Percentiles rank a stretch among this genome's conserved stretches.
These are phyloP conservation scores for Premnoplex brunnescens DNA, from an alignment of 2,797 vertebrate species.

Conservation along the genomic window DNA sequence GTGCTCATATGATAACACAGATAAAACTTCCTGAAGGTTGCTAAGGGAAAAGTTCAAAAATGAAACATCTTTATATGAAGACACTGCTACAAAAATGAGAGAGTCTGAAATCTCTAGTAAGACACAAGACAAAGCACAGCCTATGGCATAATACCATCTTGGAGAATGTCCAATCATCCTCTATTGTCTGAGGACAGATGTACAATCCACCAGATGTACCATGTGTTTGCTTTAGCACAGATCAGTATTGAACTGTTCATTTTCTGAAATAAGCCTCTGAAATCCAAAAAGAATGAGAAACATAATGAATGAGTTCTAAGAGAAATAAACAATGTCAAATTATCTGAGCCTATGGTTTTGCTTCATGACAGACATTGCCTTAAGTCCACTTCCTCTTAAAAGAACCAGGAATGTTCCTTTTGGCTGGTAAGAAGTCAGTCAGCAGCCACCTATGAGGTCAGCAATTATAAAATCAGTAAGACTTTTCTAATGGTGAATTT, in stretches of 20 bases:
- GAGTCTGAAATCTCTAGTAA: conserved; percentile 22
- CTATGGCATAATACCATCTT: conserved; percentile 58
- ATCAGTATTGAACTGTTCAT: conserved; percentile 63
- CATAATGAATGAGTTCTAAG: conserved; percentile 64
- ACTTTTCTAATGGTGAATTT: conserved; percentile 50
- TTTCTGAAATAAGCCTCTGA: conserved; percentile 59
- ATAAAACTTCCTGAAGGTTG: conserved; percentile 1
- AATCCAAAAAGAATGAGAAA: conserved; percentile 69
- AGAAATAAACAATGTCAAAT: conserved; percentile 71
- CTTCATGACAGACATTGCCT: conserved; percentile 40
- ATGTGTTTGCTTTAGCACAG: conserved; percentile 57
- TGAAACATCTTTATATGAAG: conserved; percentile 18
- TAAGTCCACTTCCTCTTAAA: conserved; percentile 60
- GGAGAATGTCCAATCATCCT: conserved; percentile 54
- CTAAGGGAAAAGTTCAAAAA: conserved; percentile 36
- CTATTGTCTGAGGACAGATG: conserved; percentile 62
- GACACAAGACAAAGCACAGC: conserved; percentile 34
- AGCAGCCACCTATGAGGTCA: background rate
- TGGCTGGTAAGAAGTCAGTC: conserved; percentile 60
- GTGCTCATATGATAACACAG: background rate
- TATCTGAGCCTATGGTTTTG: conserved; percentile 50
- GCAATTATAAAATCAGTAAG: conserved; percentile 63
- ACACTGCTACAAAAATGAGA: background rate
- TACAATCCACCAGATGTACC: conserved; percentile 38
- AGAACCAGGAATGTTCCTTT: background rate